These are phyloP conservation scores for Mustela nigripes DNA, from an alignment of 2,113 vertebrate genomes.

Conservation along the genomic window DNA sequence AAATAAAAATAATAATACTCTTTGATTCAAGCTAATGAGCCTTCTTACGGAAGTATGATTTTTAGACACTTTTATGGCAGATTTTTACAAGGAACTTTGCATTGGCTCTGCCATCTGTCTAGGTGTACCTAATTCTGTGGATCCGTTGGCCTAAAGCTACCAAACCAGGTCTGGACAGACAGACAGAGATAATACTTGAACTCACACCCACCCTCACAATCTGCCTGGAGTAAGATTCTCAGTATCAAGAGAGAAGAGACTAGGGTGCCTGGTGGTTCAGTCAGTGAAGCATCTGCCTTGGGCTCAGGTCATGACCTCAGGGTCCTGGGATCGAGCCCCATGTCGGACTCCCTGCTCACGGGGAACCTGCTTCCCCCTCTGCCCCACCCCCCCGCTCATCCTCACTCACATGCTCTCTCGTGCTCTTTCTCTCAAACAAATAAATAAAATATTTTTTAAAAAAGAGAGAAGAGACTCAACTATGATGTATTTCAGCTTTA, in stretches of 20 bases:
- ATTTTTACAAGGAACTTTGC: background rate
- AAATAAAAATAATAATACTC: background rate
- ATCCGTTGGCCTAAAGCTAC: background rate
- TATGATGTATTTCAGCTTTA: background rate
- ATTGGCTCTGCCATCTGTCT: background rate
- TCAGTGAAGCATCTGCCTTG: background rate
- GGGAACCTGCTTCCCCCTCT: background rate
- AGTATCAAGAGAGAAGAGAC: background rate
- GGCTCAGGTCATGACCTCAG: background rate
- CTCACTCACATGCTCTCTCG: background rate
- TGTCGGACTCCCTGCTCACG: rapidly evolving
- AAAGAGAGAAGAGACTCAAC: background rate
- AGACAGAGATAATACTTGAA: background rate
- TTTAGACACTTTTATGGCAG: background rate
- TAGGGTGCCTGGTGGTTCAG: background rate
- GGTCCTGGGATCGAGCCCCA: background rate
- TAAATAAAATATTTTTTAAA: background rate
- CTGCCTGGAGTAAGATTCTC: background rate
- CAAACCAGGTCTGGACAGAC: background rate
- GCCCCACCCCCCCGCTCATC: too few relatives aligned
- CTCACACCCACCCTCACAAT: too few relatives aligned
- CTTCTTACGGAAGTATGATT: background rate
- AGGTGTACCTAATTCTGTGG: background rate
- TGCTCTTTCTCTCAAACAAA: background rate
- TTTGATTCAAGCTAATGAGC: background rate